Evolutionary conservation across 2,113 vertebrate species (phyloP).

Genomic region (Takifugu flavidus): DNA sequence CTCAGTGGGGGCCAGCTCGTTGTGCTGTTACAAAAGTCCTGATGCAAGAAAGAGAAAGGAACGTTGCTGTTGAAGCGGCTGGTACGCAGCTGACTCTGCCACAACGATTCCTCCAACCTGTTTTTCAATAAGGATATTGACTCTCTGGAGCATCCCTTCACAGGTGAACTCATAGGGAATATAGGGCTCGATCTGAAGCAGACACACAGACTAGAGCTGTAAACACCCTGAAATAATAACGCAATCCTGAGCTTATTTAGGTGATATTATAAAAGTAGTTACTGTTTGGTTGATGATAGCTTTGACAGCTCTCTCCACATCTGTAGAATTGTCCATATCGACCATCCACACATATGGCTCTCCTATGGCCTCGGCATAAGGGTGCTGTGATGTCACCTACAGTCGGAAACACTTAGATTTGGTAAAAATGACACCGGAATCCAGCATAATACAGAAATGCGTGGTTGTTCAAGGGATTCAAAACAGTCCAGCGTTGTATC

Average conservation of each 20-base stretch:
- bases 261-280: not conserved
- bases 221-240: not conserved
- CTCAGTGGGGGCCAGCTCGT: conserved; percentile 76
- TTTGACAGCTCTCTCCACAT: conserved; percentile 85
- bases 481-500: too few relatives aligned
- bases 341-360: conserved; percentile 90
- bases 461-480: too few relatives aligned
- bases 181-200: conserved; percentile 85
- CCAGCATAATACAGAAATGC: too few relatives aligned
- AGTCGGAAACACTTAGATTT: not conserved
- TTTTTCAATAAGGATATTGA: conserved; percentile 85
- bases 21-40: conserved; percentile 24
- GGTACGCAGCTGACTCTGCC: too few relatives aligned
- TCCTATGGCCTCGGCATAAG: conserved; percentile 89
- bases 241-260: too few relatives aligned
- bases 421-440: not conserved
- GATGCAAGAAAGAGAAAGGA: conserved; percentile 55
- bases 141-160: conserved; percentile 90
- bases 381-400: conserved; percentile 89
- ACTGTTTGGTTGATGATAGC: conserved; percentile 90
- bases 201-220: not conserved
- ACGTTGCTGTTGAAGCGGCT: too few relatives aligned
- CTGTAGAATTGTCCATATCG: conserved; percentile 80
- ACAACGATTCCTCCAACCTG: conserved; percentile 73
- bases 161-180: conserved; percentile 90